Evolutionary conservation across 2,113 vertebrate genomes (phyloP), one percentile per base, ranked within the genome.

Genomic region (western clawed frog (Xenopus tropicalis)): DNA sequence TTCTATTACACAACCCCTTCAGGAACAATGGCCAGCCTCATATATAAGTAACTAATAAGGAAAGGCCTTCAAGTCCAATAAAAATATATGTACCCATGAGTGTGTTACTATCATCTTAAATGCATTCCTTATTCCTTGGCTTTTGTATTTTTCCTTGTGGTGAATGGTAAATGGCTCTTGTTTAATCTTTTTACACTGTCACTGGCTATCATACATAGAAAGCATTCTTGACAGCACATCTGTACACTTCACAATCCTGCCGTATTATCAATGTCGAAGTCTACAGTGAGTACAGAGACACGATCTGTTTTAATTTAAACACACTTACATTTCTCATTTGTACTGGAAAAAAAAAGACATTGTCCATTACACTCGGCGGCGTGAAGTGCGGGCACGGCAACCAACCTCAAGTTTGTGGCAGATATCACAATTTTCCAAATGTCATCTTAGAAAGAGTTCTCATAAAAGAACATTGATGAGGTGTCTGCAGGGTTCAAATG

Each of bases 381-480:
- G 69, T 54, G 73, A 69, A 51, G 66, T 24, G 29, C 8, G 56
- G 59, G 48, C 58, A 54, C 89, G 90, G 87, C 90, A 91, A 68
- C 88, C 90, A 90, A 79, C 82, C 82, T 85, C 75, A 75, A 82
- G 86, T 83, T 73, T 48, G 83, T 79, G 80, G 79, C 85, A 84
- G 73, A 14, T 64, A 83, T 82, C 85, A 80, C 83, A 87, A 83
- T 84, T 87, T 89, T 81, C 86, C 86, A 92, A 92, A 92, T 91
- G 90, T 90, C 90, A 92, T 91, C 88, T 90, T 90, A 92, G 81
- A 79, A 88, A 83, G 85, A 84, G 80, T 85, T 85, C 81, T 84
- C 87, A 86, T 88, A 89, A 88, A 88, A 87, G 85, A 85, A 84
- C 78, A 84, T 78, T 80, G 83, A 66, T 74, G 29, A 85, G 80